Evolutionary conservation across 1,140 invertebrate genomes (phyloP).

Genomic region (Atta cephalotes): DNA sequence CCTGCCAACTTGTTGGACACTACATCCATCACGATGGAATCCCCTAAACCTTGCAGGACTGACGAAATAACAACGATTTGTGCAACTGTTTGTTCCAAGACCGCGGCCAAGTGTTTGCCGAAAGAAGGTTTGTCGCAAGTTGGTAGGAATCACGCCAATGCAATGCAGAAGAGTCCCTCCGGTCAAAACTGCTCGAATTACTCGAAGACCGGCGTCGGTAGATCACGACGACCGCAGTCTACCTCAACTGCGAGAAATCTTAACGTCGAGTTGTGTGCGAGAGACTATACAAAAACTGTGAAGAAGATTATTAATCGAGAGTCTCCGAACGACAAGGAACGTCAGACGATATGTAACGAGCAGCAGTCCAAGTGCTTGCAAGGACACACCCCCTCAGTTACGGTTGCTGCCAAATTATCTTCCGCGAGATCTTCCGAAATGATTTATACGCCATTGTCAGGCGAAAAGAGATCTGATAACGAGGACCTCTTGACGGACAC

Average conservation of each 20-base stretch:
- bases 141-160: constrained; percentile 37
- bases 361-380: constrained; percentile 41
- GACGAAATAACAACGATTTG: constrained; percentile 57
- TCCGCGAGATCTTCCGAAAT: constrained; percentile 56
- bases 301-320: constrained; percentile 60
- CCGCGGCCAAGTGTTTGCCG: constrained; percentile 36
- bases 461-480: constrained; percentile 2
- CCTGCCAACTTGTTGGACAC: constrained; percentile 13
- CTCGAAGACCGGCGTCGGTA: neutral
- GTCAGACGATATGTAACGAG: constrained; percentile 41
- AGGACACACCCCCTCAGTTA: constrained; percentile 21
- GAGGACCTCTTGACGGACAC: constrained; percentile 45
- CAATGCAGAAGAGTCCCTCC: constrained; percentile 76
- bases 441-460: neutral
- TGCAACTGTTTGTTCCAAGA: constrained; percentile 23
- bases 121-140: constrained; percentile 46
- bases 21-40: constrained; percentile 49
- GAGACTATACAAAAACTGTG: constrained; percentile 33
- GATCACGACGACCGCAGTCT: constrained; percentile 57
- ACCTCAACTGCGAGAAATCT: constrained; percentile 36
- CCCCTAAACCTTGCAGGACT: constrained; percentile 70
- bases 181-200: constrained; percentile 68
- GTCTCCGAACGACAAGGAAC: constrained; percentile 42
- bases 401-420: neutral
- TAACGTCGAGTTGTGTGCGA: constrained; percentile 41